Conservation (phyloP, 2,113 vertebrate species). For the Callopanchax toddi region DNA sequence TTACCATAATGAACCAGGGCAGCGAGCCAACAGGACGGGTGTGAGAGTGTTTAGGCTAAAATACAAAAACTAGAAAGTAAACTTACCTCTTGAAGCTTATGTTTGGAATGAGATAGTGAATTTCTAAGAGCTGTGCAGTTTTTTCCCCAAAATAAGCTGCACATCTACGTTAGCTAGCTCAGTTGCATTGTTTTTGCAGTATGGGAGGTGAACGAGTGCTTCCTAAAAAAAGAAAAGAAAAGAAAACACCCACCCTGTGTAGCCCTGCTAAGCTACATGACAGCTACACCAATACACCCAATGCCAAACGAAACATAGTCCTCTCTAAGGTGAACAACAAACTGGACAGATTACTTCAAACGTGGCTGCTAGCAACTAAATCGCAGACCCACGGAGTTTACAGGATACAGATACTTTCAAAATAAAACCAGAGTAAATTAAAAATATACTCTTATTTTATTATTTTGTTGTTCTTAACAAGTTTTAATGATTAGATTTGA, state of each 20-base stretch:
- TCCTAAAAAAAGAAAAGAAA: not conserved
- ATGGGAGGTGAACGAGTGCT: not conserved
- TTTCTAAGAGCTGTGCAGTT: not conserved
- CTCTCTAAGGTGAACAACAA: not conserved
- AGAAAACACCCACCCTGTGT: too few relatives aligned
- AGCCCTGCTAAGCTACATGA: not conserved
- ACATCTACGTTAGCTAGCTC: slow-evolving; percentile 30
- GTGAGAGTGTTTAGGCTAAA: too few relatives aligned
- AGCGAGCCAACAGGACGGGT: too few relatives aligned
- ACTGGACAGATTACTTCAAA: slow-evolving; percentile 4
- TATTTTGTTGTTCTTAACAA: too few relatives aligned
- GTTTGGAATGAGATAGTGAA: not conserved
- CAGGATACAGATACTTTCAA: not conserved
- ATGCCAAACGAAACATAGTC: accelerated
- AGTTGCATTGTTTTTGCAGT: not conserved
- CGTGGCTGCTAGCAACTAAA: slow-evolving; percentile 24
- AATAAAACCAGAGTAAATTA: not conserved
- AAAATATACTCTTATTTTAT: too few relatives aligned
- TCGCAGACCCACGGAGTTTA: too few relatives aligned
- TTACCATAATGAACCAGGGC: not conserved
- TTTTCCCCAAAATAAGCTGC: slow-evolving; percentile 33
- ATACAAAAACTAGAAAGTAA: not conserved
- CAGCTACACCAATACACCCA: not conserved
- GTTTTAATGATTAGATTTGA: too few relatives aligned
- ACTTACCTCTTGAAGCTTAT: slow-evolving; percentile 17